Evolutionary conservation across 2,113 vertebrate species (phyloP), one percentile per base, ranked within the genome.

Genomic region (Cyrtonyx montezumae): DNA sequence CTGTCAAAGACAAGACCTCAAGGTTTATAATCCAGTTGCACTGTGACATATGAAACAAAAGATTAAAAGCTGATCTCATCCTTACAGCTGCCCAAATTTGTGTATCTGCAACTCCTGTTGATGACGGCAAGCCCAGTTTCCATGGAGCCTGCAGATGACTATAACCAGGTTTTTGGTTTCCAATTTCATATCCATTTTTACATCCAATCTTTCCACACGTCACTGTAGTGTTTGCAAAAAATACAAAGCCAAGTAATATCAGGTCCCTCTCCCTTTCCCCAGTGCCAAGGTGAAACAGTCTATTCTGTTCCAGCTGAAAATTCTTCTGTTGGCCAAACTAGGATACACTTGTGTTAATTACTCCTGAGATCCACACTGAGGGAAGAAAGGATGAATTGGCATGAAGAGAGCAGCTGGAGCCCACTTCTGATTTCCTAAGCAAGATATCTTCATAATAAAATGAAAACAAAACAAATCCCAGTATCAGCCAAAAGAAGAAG

Each of bases 281-380:
- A 62, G 8, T 62, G 68, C 88, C 71, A 66, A 61, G 34, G 34
- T 55, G 37, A 90, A 93, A 95, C 45, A 91, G 77, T 85, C 6
- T 66, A 15, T 37, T 62, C 59, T 67, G 37, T 12, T 91, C 61
- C 88, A 94, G 76, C 66, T 74, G 61, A 80, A 90, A 91, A 77
- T 88, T 73, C 83, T 91, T 85, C 93, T 94, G 79, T 49, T 85
- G 85, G 63, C 75, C 66, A 88, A 89, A 46, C 68, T 43, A 45
- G 56, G 71, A 90, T 79, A 70, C 46, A 37, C 93, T 63, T 45
- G 4, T 42, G 55, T 91, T 51, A 96, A 88, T 96, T 85, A 96
- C 83, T 91, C 42, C 71, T 2, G 25, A 93, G 82, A 69, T 73
- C 68, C 68, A 13, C 13, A 25, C 14, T 68, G 59, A 77, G 84